Conservation (phyloP, 2,113 vertebrate species). For the Hipposideros armiger region DNA sequence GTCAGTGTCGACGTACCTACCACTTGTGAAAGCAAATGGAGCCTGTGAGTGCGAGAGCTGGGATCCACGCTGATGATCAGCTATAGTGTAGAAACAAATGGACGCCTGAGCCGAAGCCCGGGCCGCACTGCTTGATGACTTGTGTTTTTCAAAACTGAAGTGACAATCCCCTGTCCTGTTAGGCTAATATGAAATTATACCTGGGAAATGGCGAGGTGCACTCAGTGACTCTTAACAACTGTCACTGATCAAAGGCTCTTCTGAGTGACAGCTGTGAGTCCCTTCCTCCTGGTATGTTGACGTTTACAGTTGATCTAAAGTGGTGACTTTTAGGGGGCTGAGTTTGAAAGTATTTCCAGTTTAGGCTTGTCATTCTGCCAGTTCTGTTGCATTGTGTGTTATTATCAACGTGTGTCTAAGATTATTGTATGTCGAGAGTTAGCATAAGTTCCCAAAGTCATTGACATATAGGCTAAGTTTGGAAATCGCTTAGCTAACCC, state of each 20-base stretch:
- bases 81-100: rapidly evolving
- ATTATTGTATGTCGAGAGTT: background rate
- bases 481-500: background rate
- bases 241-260: background rate
- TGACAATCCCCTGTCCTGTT: no score
- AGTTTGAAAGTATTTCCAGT: background rate
- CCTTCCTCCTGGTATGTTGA: background rate
- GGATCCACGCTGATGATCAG: background rate
- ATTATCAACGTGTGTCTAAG: background rate
- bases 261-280: background rate
- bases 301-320: background rate
- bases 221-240: background rate
- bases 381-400: background rate
- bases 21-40: background rate
- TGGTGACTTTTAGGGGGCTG: no score
- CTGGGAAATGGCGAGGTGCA: background rate
- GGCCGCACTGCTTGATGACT: background rate
- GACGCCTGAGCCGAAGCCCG: rapidly evolving
- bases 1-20: background rate
- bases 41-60: background rate
- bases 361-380: background rate
- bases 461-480: background rate
- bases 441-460: background rate
- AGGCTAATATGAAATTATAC: background rate
- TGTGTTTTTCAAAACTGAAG: background rate